Evolutionary conservation across 2,888 invertebrate genomes (phyloP), one percentile per base, ranked within the genome.

Genomic region (Caenorhabditis zanzibari): DNA sequence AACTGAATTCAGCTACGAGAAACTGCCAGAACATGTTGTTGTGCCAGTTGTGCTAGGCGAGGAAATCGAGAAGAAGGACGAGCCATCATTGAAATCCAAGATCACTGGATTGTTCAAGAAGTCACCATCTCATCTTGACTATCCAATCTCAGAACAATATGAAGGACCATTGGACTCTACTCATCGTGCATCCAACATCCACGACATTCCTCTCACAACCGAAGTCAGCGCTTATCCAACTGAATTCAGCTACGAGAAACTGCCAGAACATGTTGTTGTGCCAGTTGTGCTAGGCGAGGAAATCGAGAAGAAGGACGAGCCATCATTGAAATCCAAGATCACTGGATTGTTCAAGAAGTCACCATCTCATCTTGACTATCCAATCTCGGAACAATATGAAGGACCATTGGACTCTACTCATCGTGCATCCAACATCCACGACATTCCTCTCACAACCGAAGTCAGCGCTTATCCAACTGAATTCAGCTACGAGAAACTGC

Each of bases 181-280:
- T 35, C 80, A 58, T 26, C 52, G 79, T 52, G 16, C 49, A 7
- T 22, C 22, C 5, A 88, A 88, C 28, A 63, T 88, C 12, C 84
- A 84, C 14, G 84, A 69, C 35, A 12, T 66, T n/a, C 84, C 83
- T 26, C 54, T 88, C 66, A 75, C 83, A n/a, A 61, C 75, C 41
- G 81, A 64, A 64, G 41, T 64, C 22, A 41, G 38, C 3, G 19
- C 64, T 24, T 64, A 64, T 38, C 64, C 54, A 54, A 12, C 54
- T 9, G 54, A 54, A 24, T 54, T 54, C 54, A 54, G 54, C 54
- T 54, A 54, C 24, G 54, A 54, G 54, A 54, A 54, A 12, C 54
- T 54, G 12, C 54, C 54, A 24, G 54, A 54, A 54, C 54, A 54
- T 10, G 54, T 54, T 24, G 24, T 24, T 24, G 32, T 32, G 32